These are phyloP conservation scores for Colletes collaris DNA, from an alignment of 2,888 invertebrate species.

Conservation along the genomic window DNA sequence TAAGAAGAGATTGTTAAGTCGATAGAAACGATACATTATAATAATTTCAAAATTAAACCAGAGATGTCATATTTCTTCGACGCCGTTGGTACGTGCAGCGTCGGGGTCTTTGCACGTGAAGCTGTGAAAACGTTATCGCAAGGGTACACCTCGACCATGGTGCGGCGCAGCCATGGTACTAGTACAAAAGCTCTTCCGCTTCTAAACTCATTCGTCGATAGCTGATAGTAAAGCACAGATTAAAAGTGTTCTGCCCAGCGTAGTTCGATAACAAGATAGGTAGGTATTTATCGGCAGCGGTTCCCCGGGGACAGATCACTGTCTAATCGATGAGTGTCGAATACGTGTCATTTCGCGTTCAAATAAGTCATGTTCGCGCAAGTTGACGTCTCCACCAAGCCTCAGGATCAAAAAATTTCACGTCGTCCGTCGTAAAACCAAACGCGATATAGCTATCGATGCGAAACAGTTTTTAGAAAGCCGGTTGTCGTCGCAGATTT, in stretches of 20 bases:
- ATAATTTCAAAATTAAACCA: too few species aligned
- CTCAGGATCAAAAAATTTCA: neutral
- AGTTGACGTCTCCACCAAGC: neutral
- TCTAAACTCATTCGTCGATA: conserved; percentile 64
- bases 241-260: conserved; percentile 63
- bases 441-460: neutral
- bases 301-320: conserved; percentile 55
- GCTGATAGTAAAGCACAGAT: conserved; percentile 74
- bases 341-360: conserved; percentile 29
- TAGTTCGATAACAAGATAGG: conserved; percentile 74
- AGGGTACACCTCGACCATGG: neutral
- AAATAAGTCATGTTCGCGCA: conserved; percentile 44
- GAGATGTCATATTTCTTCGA: too few species aligned
- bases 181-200: conserved; percentile 45
- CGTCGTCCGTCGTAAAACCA: neutral
- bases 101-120: too few species aligned
- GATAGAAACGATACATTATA: too few species aligned
- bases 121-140: conserved; percentile 7
- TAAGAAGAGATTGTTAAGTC: too few species aligned
- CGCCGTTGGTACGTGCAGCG: too few species aligned
- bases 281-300: conserved; percentile 74
- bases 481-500: neutral
- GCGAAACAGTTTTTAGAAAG: neutral
- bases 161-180: too few species aligned
- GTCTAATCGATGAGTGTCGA: conserved; percentile 31